Evolutionary conservation across 2,113 vertebrate genomes (phyloP), one percentile per base, ranked within the genome.

Genomic region (Misgurnus mizolepis): DNA sequence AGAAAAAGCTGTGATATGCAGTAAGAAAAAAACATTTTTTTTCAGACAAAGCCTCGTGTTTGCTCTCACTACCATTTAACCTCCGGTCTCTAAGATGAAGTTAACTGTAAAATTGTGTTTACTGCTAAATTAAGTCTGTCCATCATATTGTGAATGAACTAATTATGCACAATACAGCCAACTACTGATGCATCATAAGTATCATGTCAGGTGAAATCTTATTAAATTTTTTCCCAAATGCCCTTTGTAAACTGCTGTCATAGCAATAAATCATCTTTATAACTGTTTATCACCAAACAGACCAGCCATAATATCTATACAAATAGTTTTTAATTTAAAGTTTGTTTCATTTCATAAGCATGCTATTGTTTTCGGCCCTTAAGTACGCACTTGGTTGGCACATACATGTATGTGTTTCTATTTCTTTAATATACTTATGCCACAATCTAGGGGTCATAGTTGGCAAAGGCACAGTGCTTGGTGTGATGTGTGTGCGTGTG

Each of bases 191-290:
- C 72, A 74, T 72, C 43, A 15, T 17, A 72, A 72, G 3, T 56
- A 71, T 72, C 72, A 11, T 64, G 72, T 49, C 41, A 27, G 5
- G 58, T 34, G 14, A n/a, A 64, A 49, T 75, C 72, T 62, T 27
- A 34, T 64, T 7, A 0, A 34, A 17, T 47, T 64, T 50, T 27
- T 75, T 7, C 4, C 17, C 7, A 64, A 49, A 34, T 34, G 12
- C 14, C 17, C 62, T 75, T 49, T 62, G 43, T 49, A 39, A 75
- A 64, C 22, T 34, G 14, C 22, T 45, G 12, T 50, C 58, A 60
- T 27, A 27, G 17, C 4, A 60, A 61, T 15, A 60, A 69, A 69
- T 50, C 18, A 69, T 69, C 6, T 56, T 7, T n/a, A 56, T 17
- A 1, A 17, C 55, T 56, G 55, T 58, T n/a, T 18, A 58, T 18